Evolutionary conservation across 2,797 vertebrate species (phyloP), one percentile per base, ranked within the genome.

Genomic region (Hoplostethus atlanticus): DNA sequence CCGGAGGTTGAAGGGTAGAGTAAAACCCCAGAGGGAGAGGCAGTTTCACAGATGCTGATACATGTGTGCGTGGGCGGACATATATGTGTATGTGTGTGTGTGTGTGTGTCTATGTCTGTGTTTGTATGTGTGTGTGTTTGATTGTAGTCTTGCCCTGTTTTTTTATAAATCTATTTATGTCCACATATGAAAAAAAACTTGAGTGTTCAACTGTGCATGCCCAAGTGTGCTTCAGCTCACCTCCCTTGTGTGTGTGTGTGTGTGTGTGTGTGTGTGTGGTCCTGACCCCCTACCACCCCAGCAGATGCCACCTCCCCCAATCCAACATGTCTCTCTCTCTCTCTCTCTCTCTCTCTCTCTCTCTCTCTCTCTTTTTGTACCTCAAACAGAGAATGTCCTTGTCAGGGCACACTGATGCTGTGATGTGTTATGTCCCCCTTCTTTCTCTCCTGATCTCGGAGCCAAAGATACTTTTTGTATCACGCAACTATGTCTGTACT

Each of bases 271-370:
- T 42, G 17, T 55, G 40, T 82, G 69, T 67, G 59, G 71, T 77
- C 67, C 61, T 6, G 38, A 69, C 69, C 87, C 36, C 85, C 79
- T 64, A 54, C 79, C 70, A 67, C 73, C 72, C 67, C 17, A 82
- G 67, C 89, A 91, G 88, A 86, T 89, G 86, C 65, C 66, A 54
- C 42, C 55, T 55, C 58, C 47, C 53, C 56, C 30, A 71, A 73
- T 80, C 70, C 73, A 70, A 64, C 60, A 61, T 52, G 25, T 65
- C 42, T 56, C 38, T 34, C 44, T 54, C 61, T 42, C 21, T 28
- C 59, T 54, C 25, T 9, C 28, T 21, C 38, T 28, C 25, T 25
- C 44, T 16, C 21, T 34, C 31, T 47, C 56, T n/a, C 16, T 28
- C 40, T 42, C n/a, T 25, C 11, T 31, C 34, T 30, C 51, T 59